phyloP scores from a whole-genome alignment of 2,797 vertebrate species.

The Sebastes trivittatus region DNA sequence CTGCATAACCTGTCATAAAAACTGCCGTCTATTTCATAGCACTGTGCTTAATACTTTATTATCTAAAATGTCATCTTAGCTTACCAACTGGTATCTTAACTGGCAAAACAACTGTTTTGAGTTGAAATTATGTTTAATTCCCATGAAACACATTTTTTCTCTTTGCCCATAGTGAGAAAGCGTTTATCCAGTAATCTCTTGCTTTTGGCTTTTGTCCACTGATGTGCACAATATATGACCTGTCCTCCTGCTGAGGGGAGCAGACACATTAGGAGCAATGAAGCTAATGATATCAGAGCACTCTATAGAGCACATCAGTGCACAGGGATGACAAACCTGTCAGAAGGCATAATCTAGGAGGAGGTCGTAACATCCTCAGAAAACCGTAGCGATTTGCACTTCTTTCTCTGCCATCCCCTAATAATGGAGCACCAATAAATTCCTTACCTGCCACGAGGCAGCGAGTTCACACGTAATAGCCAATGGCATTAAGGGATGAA shows the following conservation, averaged over 20 bases:
- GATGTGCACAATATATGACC: slow-evolving; percentile 86
- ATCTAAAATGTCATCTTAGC: slow-evolving; percentile 13
- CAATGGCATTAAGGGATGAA: slow-evolving; percentile 90
- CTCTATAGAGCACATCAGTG: slow-evolving; percentile 92
- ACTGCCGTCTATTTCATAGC: slow-evolving; percentile 5
- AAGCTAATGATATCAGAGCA: slow-evolving; percentile 98
- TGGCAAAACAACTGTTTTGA: background rate
- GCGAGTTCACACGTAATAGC: slow-evolving; percentile 79
- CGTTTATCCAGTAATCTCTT: slow-evolving; percentile 55
- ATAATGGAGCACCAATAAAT: slow-evolving; percentile 96
- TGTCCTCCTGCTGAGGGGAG: slow-evolving; percentile 83
- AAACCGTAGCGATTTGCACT: slow-evolving; percentile 88
- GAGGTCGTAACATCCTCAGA: slow-evolving; percentile 90
- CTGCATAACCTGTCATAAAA: slow-evolving; percentile 41
- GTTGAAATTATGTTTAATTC: slow-evolving; percentile 26
- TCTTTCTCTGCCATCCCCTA: slow-evolving; percentile 87
- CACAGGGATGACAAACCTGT: slow-evolving; percentile 95
- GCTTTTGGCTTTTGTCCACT: slow-evolving; percentile 74
- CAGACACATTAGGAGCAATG: slow-evolving; percentile 97
- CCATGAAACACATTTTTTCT: slow-evolving; percentile 12
- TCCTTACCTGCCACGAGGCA: slow-evolving; percentile 88
- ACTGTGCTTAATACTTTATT: slow-evolving; percentile 2
- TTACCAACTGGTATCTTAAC: slow-evolving; percentile 4
- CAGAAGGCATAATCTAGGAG: slow-evolving; percentile 93
- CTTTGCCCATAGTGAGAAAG: background rate